These are phyloP conservation scores for Spilogale gracilis DNA, from an alignment of 2,113 vertebrate species.

Conservation along the genomic window DNA sequence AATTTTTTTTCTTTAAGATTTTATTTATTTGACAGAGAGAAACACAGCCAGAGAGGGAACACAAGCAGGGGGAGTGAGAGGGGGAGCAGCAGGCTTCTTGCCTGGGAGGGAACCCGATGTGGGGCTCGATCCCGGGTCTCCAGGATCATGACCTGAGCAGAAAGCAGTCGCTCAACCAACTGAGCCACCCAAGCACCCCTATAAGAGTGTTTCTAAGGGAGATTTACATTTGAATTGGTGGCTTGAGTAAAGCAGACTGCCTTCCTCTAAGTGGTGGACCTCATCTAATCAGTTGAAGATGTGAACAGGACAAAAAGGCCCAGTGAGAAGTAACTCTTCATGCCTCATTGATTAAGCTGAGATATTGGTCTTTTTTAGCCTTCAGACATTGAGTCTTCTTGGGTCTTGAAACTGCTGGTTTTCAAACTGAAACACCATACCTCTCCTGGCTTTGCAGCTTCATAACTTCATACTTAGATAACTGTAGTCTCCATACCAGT, in stretches of 20 bases:
- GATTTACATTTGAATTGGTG: background rate
- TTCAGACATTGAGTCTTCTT: background rate
- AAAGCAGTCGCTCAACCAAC: too few relatives aligned
- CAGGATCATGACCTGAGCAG: too few relatives aligned
- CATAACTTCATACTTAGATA: background rate
- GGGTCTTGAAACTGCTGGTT: background rate
- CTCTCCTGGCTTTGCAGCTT: background rate
- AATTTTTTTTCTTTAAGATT: too few relatives aligned
- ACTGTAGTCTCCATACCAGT: background rate
- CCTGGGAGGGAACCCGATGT: too few relatives aligned
- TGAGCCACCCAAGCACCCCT: too few relatives aligned
- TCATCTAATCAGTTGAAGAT: background rate
- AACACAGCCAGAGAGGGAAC: too few relatives aligned
- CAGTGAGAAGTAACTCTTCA: background rate
- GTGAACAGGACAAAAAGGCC: background rate
- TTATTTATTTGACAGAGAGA: too few relatives aligned
- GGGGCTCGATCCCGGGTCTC: too few relatives aligned
- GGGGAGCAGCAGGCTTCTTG: too few relatives aligned
- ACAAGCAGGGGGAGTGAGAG: too few relatives aligned
- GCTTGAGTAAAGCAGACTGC: background rate
- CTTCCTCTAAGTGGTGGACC: too few relatives aligned
- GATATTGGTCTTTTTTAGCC: background rate
- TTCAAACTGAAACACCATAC: background rate
- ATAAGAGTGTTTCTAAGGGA: background rate
- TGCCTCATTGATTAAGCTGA: background rate